Base-by-base conservation (phyloP, 2,797 vertebrate species). In the Gila robusta region DNA sequence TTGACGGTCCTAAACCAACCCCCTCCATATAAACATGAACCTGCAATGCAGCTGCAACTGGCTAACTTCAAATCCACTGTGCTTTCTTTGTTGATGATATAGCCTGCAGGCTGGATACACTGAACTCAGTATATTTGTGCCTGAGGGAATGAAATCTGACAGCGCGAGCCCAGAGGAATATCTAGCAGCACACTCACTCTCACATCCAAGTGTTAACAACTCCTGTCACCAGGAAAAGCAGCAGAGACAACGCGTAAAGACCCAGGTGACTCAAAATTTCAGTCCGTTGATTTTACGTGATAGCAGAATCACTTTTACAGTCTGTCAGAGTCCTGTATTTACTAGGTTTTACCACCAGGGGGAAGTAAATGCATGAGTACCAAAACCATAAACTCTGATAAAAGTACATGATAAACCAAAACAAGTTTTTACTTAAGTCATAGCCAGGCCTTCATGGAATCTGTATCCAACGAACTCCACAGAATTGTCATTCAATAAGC, bases 121-220 rank as follows among this genome's bases (percentile, higher is more conserved):
- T 59, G 62, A 82, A 70, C 41, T 82, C 52, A 69, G 82, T 79
- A 39, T 84, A 76, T 82, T 49, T 82, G 66, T 88, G 79, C 66
- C 84, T 82, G 21, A 85, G 64, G 73, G 79, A 70, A 74, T 71
- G 9, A 52, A 71, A 88, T 82, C 79, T 70, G 83, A 78, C 87
- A 79, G 73, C 14, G 10, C 4, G 28, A 52, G 56, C 79, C 73
- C 83, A 52, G 32, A 70, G 73, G 73, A 80, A 85, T 37, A 66
- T 44, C 79, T 81, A 78, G 35, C 72, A 67, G 56, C 32, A 82
- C 73, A 79, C 73, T 72, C 73, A 26, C 35, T 59, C 79, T 82
- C 78, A 41, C 83, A 81, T 39, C 1, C 66, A 62, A 56, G 73
- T 81, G 77, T 69, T 59, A 87, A 87, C 69, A 74, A 69, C 56